A percentile compares a stretch with the other conserved stretches of the same genome.
These are phyloP conservation scores for Anolis sagrei DNA, from an alignment of 2,113 vertebrate species.

Conservation along the genomic window DNA sequence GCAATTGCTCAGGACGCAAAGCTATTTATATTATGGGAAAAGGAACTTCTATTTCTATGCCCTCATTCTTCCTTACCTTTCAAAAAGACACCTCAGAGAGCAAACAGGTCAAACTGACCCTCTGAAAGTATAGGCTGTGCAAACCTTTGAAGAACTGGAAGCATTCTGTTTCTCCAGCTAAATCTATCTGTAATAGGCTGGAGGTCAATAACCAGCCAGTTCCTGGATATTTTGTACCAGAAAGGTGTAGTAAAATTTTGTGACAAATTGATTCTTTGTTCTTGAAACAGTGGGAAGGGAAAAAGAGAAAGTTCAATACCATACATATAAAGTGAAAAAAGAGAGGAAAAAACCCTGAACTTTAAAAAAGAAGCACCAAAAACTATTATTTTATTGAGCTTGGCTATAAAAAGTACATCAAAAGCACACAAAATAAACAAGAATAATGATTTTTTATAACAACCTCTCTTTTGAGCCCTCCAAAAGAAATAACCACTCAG, in stretches of 20 bases:
- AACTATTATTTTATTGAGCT: not conserved
- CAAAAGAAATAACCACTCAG: not conserved
- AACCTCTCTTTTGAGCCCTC: not conserved
- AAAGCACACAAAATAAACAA: not conserved
- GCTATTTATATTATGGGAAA: conserved; percentile 27
- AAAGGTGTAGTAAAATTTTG: not conserved
- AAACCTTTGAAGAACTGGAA: conserved; percentile 3
- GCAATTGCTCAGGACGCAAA: not conserved
- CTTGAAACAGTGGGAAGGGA: not conserved
- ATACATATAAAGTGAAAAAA: not conserved
- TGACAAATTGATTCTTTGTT: not conserved
- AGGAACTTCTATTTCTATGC: not conserved
- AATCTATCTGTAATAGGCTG: not conserved
- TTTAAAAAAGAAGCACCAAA: not conserved
- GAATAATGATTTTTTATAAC: not conserved
- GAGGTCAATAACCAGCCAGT: not conserved
- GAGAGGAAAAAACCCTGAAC: not conserved
- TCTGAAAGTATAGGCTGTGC: conserved; percentile 11
- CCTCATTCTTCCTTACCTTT: conserved; percentile 9
- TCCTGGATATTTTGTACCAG: not conserved
- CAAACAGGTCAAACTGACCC: conserved; percentile 5
- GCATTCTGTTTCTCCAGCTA: not conserved
- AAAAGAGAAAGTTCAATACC: not conserved
- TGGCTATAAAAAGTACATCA: not conserved
- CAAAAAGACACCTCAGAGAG: conserved; percentile 5